A percentile compares a stretch with the other conserved stretches of the same genome.
These are phyloP conservation scores for Vanacampus margaritifer DNA, from an alignment of 2,113 vertebrate genomes.

Conservation along the genomic window DNA sequence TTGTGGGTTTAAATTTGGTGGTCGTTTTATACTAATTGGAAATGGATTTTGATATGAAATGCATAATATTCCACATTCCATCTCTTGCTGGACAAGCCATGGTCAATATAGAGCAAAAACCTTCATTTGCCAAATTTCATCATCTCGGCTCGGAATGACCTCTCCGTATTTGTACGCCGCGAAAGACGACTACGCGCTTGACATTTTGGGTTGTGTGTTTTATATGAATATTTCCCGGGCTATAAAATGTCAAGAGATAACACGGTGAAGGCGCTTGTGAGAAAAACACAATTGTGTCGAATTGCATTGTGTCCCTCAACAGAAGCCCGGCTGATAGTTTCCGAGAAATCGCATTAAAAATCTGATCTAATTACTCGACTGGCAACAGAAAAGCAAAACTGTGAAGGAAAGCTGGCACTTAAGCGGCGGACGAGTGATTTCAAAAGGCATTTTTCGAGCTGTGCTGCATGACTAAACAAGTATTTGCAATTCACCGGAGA, in stretches of 20 bases:
- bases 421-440: constrained; percentile 20
- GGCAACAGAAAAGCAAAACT: constrained; percentile 1
- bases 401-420: constrained; percentile 1
- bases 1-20: too few relatives aligned
- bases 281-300: constrained; percentile 12
- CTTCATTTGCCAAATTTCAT: constrained; percentile 6
- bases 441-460: constrained; percentile 21
- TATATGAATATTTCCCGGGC: constrained; percentile 4
- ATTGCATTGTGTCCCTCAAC: background rate
- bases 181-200: background rate
- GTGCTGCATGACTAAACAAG: constrained; percentile 9
- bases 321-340: constrained; percentile 11
- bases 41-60: too few relatives aligned
- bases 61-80: background rate
- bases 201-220: constrained; percentile 3
- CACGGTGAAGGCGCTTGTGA: background rate
- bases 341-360: constrained; percentile 29
- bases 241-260: constrained; percentile 7
- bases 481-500: constrained; percentile 29
- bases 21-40: too few relatives aligned
- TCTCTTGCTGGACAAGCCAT: background rate
- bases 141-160: constrained; percentile 6
- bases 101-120: background rate
- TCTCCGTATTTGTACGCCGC: constrained; percentile 5
- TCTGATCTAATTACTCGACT: constrained; percentile 25